phyloP scores from a whole-genome alignment of 2,797 vertebrate species.

The Cephalopachus bancanus region DNA sequence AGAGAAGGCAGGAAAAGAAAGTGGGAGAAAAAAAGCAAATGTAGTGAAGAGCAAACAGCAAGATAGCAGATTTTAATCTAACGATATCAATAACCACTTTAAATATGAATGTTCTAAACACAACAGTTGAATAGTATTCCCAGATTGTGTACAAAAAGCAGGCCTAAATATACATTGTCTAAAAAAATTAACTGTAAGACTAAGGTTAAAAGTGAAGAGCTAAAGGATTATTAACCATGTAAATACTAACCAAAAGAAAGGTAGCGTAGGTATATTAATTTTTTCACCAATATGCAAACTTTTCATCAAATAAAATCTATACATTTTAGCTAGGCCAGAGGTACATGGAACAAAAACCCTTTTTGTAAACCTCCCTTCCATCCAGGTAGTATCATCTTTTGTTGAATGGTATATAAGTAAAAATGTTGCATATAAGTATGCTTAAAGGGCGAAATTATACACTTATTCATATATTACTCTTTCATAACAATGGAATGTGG shows the following conservation, averaged over 20 bases:
- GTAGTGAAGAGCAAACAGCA: neutral
- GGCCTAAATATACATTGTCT: neutral
- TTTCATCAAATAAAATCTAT: neutral
- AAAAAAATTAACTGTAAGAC: neutral
- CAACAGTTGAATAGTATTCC: neutral
- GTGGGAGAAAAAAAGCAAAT: neutral
- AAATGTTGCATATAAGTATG: neutral
- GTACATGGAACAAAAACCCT: neutral
- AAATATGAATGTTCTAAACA: neutral
- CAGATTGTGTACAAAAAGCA: neutral
- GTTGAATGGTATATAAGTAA: neutral
- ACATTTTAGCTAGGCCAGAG: neutral
- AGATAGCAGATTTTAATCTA: neutral
- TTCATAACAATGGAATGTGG: neutral
- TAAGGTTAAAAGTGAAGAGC: neutral
- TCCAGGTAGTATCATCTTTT: neutral
- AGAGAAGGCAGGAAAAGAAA: neutral
- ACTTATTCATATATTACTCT: neutral
- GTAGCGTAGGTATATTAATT: neutral
- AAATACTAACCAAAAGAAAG: neutral
- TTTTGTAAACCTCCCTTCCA: neutral
- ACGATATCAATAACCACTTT: neutral
- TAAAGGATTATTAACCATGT: neutral
- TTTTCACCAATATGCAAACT: neutral
- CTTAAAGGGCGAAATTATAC: neutral